These are phyloP conservation scores for Equus quagga DNA, from an alignment of 2,113 vertebrate species.

Conservation along the genomic window DNA sequence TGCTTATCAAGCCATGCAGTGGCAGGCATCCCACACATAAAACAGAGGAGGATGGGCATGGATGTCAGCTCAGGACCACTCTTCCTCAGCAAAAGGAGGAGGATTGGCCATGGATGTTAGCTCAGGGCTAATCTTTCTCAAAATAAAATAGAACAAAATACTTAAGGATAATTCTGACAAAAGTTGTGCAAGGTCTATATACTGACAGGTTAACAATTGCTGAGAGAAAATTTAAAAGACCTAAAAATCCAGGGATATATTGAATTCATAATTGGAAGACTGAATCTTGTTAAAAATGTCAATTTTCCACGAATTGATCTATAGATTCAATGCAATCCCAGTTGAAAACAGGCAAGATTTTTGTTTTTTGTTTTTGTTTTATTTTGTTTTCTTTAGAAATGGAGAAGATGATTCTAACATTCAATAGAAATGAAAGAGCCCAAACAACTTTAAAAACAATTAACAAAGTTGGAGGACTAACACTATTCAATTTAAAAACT, in stretches of 20 bases:
- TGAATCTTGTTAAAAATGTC: not conserved
- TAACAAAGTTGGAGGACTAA: not conserved
- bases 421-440: not conserved
- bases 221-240: not conserved
- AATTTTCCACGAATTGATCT: not conserved
- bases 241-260: not conserved
- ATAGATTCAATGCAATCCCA: not conserved
- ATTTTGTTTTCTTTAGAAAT: not conserved
- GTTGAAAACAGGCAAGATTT: not conserved
- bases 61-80: too few relatives aligned
- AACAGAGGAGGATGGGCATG: too few relatives aligned
- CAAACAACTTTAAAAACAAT: not conserved
- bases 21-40: too few relatives aligned
- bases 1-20: too few relatives aligned
- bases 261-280: not conserved
- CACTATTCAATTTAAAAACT: not conserved
- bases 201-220: not conserved
- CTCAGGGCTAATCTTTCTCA: too few relatives aligned
- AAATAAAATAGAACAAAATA: not conserved
- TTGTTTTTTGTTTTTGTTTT: not conserved
- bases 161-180: not conserved
- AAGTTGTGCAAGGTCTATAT: not conserved
- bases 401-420: not conserved
- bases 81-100: too few relatives aligned
- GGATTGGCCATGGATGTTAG: too few relatives aligned